These are phyloP conservation scores for Pardosa pseudoannulata DNA, from an alignment of 2,888 invertebrate genomes.

Conservation along the genomic window DNA sequence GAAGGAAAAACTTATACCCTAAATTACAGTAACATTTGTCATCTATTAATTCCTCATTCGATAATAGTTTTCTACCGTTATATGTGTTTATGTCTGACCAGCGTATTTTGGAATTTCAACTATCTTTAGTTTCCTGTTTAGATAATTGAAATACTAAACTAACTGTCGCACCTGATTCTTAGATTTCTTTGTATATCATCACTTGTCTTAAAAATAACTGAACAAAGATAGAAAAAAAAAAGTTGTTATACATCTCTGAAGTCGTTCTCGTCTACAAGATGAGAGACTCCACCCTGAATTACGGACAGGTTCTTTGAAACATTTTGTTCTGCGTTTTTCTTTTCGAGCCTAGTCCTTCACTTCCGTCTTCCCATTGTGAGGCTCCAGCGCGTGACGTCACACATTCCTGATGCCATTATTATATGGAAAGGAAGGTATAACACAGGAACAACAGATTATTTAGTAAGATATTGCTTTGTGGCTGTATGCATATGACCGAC, in stretches of 20 bases:
- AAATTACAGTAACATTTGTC: no score
- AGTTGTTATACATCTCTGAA: conserved; percentile 4
- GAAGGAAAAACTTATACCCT: no score
- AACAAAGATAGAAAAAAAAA: conserved; percentile 10
- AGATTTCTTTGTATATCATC: neutral
- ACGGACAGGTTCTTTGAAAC: conserved; percentile 40
- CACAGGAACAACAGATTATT: conserved; percentile 35
- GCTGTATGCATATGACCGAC: conserved; percentile 55
- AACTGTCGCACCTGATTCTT: neutral
- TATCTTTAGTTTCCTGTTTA: neutral
- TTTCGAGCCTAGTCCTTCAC: conserved; percentile 28
- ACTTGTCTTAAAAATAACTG: conserved; percentile 4
- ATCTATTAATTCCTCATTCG: no score
- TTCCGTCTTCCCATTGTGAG: conserved; percentile 60
- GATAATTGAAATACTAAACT: neutral
- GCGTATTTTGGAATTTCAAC: neutral
- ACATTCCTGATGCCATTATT: conserved; percentile 22
- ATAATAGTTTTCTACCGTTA: no score
- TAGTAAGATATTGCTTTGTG: conserved; percentile 31
- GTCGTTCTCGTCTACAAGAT: conserved; percentile 13
- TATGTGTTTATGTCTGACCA: neutral
- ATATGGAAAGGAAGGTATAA: conserved; percentile 15
- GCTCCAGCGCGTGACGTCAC: conserved; percentile 56
- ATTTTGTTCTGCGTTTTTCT: conserved; percentile 23
- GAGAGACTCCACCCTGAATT: conserved; percentile 29